phyloP scores from a whole-genome alignment of 2,888 invertebrate species.

The Lepeophtheirus nordmannii region DNA sequence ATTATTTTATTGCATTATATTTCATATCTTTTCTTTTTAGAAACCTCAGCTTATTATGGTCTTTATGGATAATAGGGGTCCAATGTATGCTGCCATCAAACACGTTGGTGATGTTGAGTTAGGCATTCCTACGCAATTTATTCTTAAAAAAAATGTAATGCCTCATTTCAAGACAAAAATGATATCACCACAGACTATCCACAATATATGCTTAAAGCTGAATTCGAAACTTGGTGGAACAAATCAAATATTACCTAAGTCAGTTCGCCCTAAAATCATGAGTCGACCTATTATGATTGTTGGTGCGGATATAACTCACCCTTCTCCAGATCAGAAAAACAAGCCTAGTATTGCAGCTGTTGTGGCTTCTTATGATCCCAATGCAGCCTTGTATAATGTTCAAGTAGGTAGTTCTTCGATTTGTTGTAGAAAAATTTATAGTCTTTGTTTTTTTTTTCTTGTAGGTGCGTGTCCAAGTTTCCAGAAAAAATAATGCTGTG shows the following conservation, averaged over 20 bases:
- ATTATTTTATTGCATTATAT: background rate
- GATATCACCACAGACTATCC: constrained; percentile 40
- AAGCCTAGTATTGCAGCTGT: constrained; percentile 36
- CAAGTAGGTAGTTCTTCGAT: constrained; percentile 39
- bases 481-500: background rate
- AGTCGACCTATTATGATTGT: constrained; percentile 47
- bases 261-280: constrained; percentile 31
- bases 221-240: constrained; percentile 60
- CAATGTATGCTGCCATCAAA: constrained; percentile 36
- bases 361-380: constrained; percentile 53
- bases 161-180: constrained; percentile 30
- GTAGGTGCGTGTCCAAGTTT: constrained; percentile 25
- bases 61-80: constrained; percentile 15
- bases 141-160: constrained; percentile 32
- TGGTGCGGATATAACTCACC: constrained; percentile 86
- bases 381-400: constrained; percentile 54
- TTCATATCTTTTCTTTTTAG: constrained; percentile 28
- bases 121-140: constrained; percentile 35
- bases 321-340: constrained; percentile 46
- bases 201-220: constrained; percentile 55
- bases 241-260: constrained; percentile 46
- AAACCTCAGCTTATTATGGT: constrained; percentile 44
- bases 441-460: constrained; percentile 54
- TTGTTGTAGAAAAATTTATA: background rate
- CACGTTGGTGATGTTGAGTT: constrained; percentile 34